Percentiles rank a stretch among this genome's conserved stretches.
phyloP scores from a whole-genome alignment of 1,140 invertebrate species.

The Drosophila nikananu region DNA sequence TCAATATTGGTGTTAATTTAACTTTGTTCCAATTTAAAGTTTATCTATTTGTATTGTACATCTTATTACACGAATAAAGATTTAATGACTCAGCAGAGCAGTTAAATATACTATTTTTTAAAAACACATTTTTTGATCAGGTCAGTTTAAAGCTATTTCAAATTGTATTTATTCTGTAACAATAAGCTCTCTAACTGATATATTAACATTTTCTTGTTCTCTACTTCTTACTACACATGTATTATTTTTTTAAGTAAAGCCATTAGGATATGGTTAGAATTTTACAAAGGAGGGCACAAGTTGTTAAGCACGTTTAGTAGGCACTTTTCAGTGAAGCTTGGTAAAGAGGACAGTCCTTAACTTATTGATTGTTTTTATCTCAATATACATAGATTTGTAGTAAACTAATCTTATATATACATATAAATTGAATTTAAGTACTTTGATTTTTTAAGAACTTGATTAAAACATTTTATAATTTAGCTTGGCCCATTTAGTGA shows the following conservation, averaged over 20 bases:
- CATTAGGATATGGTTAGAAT: conserved; percentile 4
- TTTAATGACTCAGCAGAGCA: not conserved
- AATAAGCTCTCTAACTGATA: conserved; percentile 1
- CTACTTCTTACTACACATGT: not conserved
- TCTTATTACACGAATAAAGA: conserved; percentile 2
- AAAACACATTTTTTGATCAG: not conserved
- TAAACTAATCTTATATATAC: not conserved
- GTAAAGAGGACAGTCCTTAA: not conserved
- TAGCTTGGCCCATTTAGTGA: conserved; percentile 1
- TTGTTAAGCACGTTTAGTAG: conserved; percentile 1
- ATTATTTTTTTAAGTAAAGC: not conserved
- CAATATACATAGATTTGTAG: not conserved
- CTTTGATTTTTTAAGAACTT: not conserved
- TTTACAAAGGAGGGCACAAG: conserved; percentile 3
- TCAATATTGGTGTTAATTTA: conserved; percentile 55
- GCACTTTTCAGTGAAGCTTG: conserved; percentile 12
- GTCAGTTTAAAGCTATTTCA: not conserved
- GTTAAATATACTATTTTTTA: not conserved
- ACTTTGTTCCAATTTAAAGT: conserved; percentile 1
- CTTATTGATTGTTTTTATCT: conserved; percentile 1
- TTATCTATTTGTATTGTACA: not conserved
- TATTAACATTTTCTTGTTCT: not conserved
- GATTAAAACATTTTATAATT: not conserved
- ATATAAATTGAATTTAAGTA: not conserved
- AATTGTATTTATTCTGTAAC: not conserved